Percentiles rank a stretch among this genome's conserved stretches.
Conservation (phyloP, 2,888 invertebrate genomes). For the Tridacna crocea region DNA sequence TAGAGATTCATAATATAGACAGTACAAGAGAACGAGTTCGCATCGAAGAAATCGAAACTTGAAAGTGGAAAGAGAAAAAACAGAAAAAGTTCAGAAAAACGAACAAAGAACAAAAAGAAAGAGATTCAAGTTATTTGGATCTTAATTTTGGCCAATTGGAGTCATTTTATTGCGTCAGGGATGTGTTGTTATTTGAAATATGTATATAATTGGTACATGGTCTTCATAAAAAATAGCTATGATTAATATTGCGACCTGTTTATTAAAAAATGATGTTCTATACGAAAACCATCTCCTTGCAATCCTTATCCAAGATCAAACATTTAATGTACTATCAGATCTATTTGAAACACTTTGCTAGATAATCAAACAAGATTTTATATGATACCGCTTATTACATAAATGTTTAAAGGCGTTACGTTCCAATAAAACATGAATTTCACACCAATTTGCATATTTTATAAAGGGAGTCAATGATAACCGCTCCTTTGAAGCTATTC, state of each 20-base stretch:
- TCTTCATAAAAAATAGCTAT: not conserved
- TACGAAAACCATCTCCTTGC: not conserved
- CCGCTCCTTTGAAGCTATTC: conserved; percentile 46
- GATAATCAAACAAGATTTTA: conserved; percentile 38
- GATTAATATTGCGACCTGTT: conserved; percentile 1
- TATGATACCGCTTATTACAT: conserved; percentile 32
- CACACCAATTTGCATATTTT: conserved; percentile 54
- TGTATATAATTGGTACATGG: not conserved
- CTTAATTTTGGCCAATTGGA: not conserved
- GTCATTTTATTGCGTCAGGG: not conserved
- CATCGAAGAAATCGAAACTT: too few relatives aligned
- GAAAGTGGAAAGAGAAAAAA: too few relatives aligned
- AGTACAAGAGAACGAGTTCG: too few relatives aligned
- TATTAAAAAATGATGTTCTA: conserved; percentile 7
- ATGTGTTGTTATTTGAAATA: not conserved
- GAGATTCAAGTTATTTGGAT: too few relatives aligned
- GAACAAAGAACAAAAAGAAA: too few relatives aligned
- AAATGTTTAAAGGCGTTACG: conserved; percentile 43
- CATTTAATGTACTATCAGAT: conserved; percentile 15
- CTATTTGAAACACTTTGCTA: conserved; percentile 27
- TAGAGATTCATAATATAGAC: too few relatives aligned
- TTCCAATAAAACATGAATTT: conserved; percentile 41
- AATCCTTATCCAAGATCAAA: not conserved
- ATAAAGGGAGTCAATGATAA: conserved; percentile 19
- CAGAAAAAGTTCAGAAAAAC: too few relatives aligned